A percentile compares a stretch with the other conserved stretches of the same genome.
Evolutionary conservation across 1,140 invertebrate genomes (phyloP).

Genomic region (Cheumatopsyche charites): DNA sequence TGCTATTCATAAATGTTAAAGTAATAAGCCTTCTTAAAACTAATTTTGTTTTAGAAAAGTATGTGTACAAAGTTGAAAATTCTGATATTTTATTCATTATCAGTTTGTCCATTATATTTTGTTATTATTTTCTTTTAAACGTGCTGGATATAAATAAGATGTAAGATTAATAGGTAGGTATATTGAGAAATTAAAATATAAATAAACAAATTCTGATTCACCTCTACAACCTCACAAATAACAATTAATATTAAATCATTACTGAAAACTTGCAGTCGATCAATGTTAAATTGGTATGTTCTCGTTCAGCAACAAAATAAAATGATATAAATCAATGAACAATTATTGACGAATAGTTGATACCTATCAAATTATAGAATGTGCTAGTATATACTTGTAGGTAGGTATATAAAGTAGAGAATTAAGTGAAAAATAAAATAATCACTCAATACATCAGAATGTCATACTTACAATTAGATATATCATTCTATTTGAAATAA

Average conservation of each 20-base stretch:
- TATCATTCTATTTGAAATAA: too few relatives aligned
- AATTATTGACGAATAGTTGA: too few relatives aligned
- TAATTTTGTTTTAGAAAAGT: conserved; percentile 37
- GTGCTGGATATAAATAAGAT: background rate
- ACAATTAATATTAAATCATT: background rate
- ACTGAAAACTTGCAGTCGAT: background rate
- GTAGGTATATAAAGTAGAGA: too few relatives aligned
- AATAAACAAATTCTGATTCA: background rate
- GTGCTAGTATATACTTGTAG: too few relatives aligned
- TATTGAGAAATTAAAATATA: background rate
- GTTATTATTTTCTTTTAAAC: background rate
- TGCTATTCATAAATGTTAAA: conserved; percentile 31
- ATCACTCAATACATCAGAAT: too few relatives aligned
- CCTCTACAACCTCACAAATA: background rate
- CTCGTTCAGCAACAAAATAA: background rate
- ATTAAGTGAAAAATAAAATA: too few relatives aligned
- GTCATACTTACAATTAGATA: too few relatives aligned
- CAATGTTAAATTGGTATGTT: background rate
- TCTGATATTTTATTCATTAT: background rate
- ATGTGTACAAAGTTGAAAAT: too few relatives aligned
- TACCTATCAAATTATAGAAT: too few relatives aligned
- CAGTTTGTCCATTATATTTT: background rate
- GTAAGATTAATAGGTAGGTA: background rate
- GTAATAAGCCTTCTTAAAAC: conserved; percentile 47
- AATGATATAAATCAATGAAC: too few relatives aligned